Conservation (phyloP, 2,797 vertebrate species). For the Sebastes trivittatus region DNA sequence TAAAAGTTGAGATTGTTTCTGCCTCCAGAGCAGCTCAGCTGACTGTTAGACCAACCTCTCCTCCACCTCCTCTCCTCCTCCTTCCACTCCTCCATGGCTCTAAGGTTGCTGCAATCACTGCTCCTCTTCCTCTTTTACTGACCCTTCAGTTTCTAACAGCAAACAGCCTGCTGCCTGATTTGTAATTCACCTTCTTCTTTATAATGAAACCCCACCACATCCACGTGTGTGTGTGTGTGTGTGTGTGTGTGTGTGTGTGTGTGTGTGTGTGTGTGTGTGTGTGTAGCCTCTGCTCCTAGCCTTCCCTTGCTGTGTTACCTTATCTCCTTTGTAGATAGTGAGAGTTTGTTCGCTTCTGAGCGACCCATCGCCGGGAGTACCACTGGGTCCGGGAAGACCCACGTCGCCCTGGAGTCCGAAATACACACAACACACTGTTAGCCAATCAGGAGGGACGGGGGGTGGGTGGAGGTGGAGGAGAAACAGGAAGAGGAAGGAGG, state of each 20-base stretch:
- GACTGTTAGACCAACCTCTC: neutral
- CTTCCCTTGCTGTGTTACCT: conserved; percentile 78
- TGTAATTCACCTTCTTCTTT: neutral
- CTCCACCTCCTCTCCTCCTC: conserved; percentile 13
- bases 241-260: conserved; percentile 27
- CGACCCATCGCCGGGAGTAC: conserved; percentile 74
- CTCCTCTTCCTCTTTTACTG: conserved; percentile 54
- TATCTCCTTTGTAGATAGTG: conserved; percentile 87
- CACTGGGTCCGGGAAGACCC: conserved; percentile 81
- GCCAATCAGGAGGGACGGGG: conserved; percentile 39
- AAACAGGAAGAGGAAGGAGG: neutral
- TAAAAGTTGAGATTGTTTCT: neutral
- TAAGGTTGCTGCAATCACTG: conserved; percentile 65
- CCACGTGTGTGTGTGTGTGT: conserved; percentile 16
- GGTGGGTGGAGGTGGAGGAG: neutral
- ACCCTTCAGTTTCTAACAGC: conserved; percentile 51
- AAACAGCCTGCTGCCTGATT: neutral
- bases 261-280: neutral
- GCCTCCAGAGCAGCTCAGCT: neutral
- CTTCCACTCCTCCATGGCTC: neutral
- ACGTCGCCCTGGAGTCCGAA: conserved; percentile 82
- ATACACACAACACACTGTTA: conserved; percentile 78
- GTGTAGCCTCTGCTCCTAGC: conserved; percentile 23
- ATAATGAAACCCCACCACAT: conserved; percentile 27
- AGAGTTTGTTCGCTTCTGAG: conserved; percentile 71